Conservation (phyloP, 2,797 vertebrate genomes). For the Enteromius argenteus region DNA sequence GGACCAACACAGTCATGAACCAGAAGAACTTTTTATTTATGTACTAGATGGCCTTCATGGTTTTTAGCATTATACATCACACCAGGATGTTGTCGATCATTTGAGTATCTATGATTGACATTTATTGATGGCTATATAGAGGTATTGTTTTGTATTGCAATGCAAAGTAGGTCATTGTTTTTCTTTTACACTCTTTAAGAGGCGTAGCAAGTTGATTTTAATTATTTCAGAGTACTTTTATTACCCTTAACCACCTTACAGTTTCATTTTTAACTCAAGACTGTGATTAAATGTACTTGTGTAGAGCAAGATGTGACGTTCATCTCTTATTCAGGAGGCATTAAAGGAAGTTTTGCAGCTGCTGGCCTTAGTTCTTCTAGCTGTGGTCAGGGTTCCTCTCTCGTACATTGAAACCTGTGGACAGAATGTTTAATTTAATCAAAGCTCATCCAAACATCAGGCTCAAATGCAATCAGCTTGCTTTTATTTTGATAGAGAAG, state of each 20-base stretch:
- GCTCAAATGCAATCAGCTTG: constrained; percentile 16
- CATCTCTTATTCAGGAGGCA: neutral
- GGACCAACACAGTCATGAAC: neutral
- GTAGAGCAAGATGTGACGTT: neutral
- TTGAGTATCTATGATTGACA: constrained; percentile 13
- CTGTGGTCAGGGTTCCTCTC: neutral
- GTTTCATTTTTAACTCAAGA: neutral
- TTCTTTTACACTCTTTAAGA: neutral
- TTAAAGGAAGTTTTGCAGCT: constrained; percentile 14
- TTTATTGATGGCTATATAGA: neutral
- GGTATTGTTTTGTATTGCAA: constrained; percentile 6
- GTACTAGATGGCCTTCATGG: neutral
- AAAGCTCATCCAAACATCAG: neutral
- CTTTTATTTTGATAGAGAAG: neutral
- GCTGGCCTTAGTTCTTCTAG: neutral
- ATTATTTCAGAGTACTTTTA: neutral
- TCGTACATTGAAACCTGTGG: neutral
- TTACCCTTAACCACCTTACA: neutral
- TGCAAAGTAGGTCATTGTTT: neutral
- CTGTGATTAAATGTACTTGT: neutral
- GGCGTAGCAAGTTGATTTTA: neutral
- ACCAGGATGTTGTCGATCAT: constrained; percentile 23
- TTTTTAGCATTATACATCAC: neutral
- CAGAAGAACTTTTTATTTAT: constrained; percentile 2
- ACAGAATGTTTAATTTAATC: neutral